Base-by-base conservation (phyloP, 2,888 invertebrate species). In the Liodrosophila aerea region DNA sequence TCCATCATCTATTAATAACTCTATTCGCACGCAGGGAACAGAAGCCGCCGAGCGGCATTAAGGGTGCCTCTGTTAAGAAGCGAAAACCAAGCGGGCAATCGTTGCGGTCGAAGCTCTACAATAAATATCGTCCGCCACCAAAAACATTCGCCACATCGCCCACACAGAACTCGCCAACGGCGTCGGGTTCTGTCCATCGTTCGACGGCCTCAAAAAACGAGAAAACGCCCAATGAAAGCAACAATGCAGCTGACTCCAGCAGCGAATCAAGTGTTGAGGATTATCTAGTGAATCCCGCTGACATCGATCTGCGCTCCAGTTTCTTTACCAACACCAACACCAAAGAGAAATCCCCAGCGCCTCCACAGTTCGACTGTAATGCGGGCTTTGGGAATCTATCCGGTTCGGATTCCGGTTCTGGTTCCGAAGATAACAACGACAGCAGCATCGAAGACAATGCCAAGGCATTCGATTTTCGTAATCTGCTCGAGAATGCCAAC, bases 401-500 rank as follows among this genome's bases (percentile, higher is more conserved):
- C 1, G 88, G 88, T 4, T 84, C 89, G 0, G 87, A 88, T 53
- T 87, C 88, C 0, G 88, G 87, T 18, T 88, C 83, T 16, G 88
- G 87, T 37, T 87, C 83, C n/a, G 89, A 88, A 50, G 87, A 88
- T 27, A 84, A 87, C 51, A 81, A 85, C 27, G 82, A 84, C n/a
- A 70, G 83, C 12, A 82, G 85, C 46, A 63, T 76, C 31, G 81
- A 82, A 12, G 82, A 85, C 11, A 33, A 27, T 33, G 66, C 62
- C 9, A 78, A 83, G 15, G 74, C 72, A 12, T 88, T 88, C 41
- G 87, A 88, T 53, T 87, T 88, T 71, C 81, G 84, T 91, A 91
- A 92, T 72, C 89, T 93, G 9, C 91, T 93, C 82, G 90, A 92
- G 63, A 93, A 93, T 75, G 92, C 92, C 65, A 91, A 90, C 43